Base-by-base conservation (phyloP, 1,140 invertebrate species). In the Apis dorsata region DNA sequence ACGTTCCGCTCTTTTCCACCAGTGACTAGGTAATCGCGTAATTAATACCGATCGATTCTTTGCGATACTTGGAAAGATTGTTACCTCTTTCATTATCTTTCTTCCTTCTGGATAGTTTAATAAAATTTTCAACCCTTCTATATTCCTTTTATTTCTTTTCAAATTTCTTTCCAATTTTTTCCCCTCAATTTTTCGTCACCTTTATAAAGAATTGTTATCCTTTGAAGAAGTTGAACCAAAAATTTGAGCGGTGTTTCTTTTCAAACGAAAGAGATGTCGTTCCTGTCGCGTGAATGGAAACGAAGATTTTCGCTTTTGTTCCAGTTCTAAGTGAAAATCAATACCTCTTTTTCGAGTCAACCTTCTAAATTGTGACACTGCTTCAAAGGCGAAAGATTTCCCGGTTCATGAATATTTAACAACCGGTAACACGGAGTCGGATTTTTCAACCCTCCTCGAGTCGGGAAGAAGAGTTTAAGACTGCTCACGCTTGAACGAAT, bases 351-450 rank as follows among this genome's bases (percentile, higher is more conserved):
- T 59, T 24, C 55, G 17, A 24, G 62, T 28, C 59, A 63, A 55
- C 11, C 19, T 28, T 79, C 66, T 59, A 71, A 70, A 71, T 78
- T 59, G 81, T 76, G 66, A 70, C 72, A 17, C 65, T 44, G 68
- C 34, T 24, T 19, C 34, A 55, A 60, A 79, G 79, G 34, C 65
- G 62, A 79, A 83, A 63, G 79, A 72, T 83, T 85, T 86, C 44
- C 34, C 60, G n/a, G 62, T 71, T 76, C 72, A 57, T 78, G 82
- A 87, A 77, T 81, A 83, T 81, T 79, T 83, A 87, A 83, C 73
- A 44, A 51, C 34, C 68, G 73, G 55, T 76, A 69, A 69, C 79
- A 68, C 71, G n/a, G 44, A n/a, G 15, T 7, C 57, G 65, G 55
- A 63, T 55, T 78, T 73, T 79, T 79, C 59, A 10, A n/a, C 12